phyloP scores from a whole-genome alignment of 2,888 invertebrate species.

The Frankliniella intonsa region DNA sequence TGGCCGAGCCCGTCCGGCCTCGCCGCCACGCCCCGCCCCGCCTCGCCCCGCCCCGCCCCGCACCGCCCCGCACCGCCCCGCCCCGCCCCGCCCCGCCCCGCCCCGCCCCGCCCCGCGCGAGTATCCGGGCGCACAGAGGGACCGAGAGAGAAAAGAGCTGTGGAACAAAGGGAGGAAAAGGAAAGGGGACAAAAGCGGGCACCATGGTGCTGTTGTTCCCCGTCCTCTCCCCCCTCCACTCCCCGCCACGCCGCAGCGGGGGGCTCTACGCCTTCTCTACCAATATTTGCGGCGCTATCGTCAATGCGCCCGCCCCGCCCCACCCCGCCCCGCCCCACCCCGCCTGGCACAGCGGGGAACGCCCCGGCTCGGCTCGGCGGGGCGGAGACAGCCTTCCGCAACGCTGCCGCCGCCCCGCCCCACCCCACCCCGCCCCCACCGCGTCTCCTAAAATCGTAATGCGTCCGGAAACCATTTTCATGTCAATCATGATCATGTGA shows the following conservation, averaged over 20 bases:
- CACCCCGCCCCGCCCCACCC: neutral
- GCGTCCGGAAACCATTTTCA: conserved; percentile 1
- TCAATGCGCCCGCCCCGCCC: neutral
- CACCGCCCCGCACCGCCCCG: neutral
- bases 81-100: neutral
- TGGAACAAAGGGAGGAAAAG: neutral
- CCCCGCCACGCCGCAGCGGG: neutral
- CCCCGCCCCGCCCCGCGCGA: neutral
- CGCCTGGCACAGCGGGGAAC: neutral
- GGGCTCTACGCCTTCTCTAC: neutral
- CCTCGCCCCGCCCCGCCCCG: neutral
- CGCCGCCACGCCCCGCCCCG: neutral
- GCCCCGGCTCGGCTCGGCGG: neutral
- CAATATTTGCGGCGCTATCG: conserved; percentile 8
- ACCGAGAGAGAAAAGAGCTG: neutral
- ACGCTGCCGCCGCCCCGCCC: neutral
- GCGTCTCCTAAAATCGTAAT: conserved; percentile 5
- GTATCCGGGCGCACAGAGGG: neutral
- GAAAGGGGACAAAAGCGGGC: neutral
- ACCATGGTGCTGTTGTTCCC: neutral
- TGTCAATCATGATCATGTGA: conserved; percentile 22
- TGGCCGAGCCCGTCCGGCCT: no score
- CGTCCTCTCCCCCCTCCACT: no score
- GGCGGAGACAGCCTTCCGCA: neutral
- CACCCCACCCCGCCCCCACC: neutral